Conservation (phyloP, 2,888 invertebrate genomes). For the Meteorus cinctellus region DNA sequence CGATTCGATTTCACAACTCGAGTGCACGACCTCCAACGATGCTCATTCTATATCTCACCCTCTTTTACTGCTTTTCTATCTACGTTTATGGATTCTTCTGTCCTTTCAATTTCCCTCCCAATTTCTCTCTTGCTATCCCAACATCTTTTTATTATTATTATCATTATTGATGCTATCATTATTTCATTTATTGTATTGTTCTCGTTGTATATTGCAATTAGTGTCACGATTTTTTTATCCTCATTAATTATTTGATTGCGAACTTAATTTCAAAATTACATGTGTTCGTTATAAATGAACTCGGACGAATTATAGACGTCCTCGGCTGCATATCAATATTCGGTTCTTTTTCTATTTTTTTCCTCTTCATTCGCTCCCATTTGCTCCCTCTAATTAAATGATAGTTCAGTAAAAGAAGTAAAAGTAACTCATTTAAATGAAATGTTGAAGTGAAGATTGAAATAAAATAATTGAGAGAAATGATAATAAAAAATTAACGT, state of each 20-base stretch:
- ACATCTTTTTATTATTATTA: conserved; percentile 13
- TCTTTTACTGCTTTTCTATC: conserved; percentile 1
- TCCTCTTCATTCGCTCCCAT: not conserved
- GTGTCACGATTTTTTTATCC: conserved; percentile 21
- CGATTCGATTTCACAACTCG: conserved; percentile 41
- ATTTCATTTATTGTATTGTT: not conserved
- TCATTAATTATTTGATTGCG: not conserved
- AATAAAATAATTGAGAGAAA: conserved; percentile 27
- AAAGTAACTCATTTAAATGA: not conserved
- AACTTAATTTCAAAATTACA: too few species aligned
- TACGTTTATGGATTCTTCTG: conserved; percentile 36
- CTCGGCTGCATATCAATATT: conserved; percentile 18
- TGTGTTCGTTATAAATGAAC: not conserved
- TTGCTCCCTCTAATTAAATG: conserved; percentile 9
- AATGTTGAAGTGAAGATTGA: not conserved
- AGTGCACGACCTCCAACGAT: conserved; percentile 33
- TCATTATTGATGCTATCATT: not conserved
- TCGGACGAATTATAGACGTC: conserved; percentile 21
- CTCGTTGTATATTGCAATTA: conserved; percentile 5
- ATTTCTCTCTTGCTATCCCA: conserved; percentile 17
- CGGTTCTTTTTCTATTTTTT: not conserved
- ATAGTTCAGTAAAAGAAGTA: not conserved
- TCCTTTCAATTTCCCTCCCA: conserved; percentile 37
- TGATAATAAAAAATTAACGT: conserved; percentile 17
- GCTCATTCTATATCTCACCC: conserved; percentile 2